Evolutionary conservation across 2,797 vertebrate species (phyloP), one percentile per base, ranked within the genome.

Genomic region (Clarias fuscus): DNA sequence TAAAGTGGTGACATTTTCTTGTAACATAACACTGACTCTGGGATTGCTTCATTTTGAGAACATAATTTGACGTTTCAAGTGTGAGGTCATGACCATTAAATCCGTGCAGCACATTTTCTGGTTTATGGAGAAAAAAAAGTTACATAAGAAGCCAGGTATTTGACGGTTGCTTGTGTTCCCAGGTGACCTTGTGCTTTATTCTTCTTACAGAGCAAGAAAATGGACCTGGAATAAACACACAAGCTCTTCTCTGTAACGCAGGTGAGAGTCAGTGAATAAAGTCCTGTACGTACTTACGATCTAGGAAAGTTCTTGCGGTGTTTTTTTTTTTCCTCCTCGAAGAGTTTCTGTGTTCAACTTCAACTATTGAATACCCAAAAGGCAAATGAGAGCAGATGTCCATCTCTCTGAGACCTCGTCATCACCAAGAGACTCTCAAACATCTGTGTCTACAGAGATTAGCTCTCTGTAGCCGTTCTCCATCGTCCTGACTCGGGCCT

Each of bases 351-450:
- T 79, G 14, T n/a, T 58, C 8, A 22, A 64, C 76, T 79, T 37
- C 33, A 33, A 1, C 33, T 33, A 33, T 2, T 33, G 33, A 33
- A 33, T 33, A 33, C 33, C 27, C 5, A n/a, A 65, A 40, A 53
- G 17, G 7, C 40, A 65, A 40, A 65, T 40, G 8, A 79, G 79
- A 81, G 79, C 79, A 81, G 79, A 81, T 81, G 79, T 81, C 79
- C 17, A 37, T 48, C 24, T 24, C 37, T 37, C 37, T 4, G 37
- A 37, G 37, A 37, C 4, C 37, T 37, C 37, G 4, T 37, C 37
- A 0, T 37, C 37, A 37, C 37, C 37, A 37, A 37, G 37, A 37
- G 37, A 37, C 37, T 37, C 37, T 37, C 37, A 37, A 37, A 37
- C 37, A 33, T 33, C 33, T 33, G 33, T 33, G 33, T 33, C 33